Evolutionary conservation across 2,797 vertebrate species (phyloP).

Genomic region (Acanthurus leucopareius): DNA sequence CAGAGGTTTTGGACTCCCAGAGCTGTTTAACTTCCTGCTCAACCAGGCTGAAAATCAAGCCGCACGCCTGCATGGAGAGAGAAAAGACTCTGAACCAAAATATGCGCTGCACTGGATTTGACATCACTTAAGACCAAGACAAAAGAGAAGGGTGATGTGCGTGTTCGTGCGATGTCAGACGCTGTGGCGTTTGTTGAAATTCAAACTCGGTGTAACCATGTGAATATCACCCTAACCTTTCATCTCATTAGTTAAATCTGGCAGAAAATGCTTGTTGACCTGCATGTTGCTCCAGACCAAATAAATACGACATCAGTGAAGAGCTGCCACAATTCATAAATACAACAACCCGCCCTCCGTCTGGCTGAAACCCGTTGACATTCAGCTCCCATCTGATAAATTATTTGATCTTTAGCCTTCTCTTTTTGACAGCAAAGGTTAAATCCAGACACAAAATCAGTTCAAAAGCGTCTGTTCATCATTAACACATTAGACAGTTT

Average conservation of each 20-base stretch:
- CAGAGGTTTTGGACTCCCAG: neutral
- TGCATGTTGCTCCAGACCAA: neutral
- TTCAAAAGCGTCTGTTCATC: slow-evolving; percentile 25
- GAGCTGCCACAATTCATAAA: neutral
- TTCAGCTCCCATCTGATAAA: neutral
- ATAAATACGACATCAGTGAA: neutral
- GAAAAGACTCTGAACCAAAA: neutral
- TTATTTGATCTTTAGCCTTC: neutral
- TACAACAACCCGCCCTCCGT: neutral
- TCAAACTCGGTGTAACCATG: no score
- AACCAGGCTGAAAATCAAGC: neutral
- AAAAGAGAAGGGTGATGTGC: no score
- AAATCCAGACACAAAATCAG: neutral
- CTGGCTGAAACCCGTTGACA: neutral
- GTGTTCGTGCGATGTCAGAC: no score
- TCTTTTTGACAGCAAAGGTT: slow-evolving; percentile 29
- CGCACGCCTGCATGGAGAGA: neutral
- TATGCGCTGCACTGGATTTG: no score
- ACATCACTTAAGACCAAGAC: no score
- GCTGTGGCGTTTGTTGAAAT: no score
- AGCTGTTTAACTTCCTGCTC: neutral
- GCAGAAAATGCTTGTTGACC: neutral
- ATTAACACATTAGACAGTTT: slow-evolving; percentile 4
- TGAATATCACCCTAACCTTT: neutral
- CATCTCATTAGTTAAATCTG: neutral